Evolutionary conservation across 1,140 invertebrate species (phyloP).

Genomic region (Andrena cerasifolii): DNA sequence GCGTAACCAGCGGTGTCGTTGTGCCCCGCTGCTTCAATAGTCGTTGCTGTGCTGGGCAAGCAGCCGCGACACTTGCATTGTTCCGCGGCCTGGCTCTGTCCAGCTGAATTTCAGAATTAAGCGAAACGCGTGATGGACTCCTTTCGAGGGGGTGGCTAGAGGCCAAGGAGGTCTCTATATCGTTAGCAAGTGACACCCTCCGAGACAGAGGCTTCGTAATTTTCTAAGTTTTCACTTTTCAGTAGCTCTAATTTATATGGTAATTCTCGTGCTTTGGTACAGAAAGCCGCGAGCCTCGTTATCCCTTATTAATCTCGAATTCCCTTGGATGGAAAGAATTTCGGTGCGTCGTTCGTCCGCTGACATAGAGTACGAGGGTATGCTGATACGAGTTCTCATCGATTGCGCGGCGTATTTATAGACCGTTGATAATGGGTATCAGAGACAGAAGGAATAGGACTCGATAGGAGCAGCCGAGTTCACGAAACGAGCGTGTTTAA

Average conservation of each 20-base stretch:
- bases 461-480: constrained; percentile 16
- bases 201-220: no score
- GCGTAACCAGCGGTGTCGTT: not conserved
- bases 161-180: no score
- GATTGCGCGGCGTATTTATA: not conserved
- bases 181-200: no score
- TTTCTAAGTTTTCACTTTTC: no score
- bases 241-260: no score
- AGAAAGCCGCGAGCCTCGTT: no score
- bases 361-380: no score
- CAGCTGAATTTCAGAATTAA: constrained; percentile 23
- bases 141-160: no score
- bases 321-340: no score
- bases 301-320: no score
- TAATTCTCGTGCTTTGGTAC: no score
- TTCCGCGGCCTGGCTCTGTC: constrained; percentile 3
- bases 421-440: constrained; percentile 40
- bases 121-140: not conserved
- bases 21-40: constrained; percentile 23
- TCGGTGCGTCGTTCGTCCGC: not conserved
- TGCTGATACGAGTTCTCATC: not conserved
- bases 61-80: constrained; percentile 18
- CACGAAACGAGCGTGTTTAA: constrained; percentile 39
- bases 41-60: constrained; percentile 31
- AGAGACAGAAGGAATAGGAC: constrained; percentile 6